Evolutionary conservation across 2,797 vertebrate genomes (phyloP).

Genomic region (Vultur gryphus): DNA sequence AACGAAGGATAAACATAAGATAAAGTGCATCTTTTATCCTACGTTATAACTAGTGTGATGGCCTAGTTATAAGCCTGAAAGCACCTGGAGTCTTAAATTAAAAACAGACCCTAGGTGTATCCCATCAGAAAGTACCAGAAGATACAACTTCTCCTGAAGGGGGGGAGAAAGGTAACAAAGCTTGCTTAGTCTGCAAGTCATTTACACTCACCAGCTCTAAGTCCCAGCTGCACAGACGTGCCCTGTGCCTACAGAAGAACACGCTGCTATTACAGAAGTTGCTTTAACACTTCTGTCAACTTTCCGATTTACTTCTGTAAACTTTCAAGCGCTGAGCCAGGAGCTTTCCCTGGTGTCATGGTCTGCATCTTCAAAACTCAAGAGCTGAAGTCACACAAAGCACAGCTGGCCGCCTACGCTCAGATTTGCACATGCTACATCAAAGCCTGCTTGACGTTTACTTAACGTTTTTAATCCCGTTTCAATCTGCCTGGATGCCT

Average conservation of each 20-base stretch:
- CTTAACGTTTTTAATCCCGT: not conserved
- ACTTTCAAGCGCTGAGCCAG: not conserved
- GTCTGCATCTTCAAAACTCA: not conserved
- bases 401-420: not conserved
- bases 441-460: not conserved
- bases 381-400: not conserved
- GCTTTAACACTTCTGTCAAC: not conserved
- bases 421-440: not conserved
- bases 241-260: not conserved
- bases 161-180: not conserved
- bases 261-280: not conserved
- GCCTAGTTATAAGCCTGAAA: not conserved
- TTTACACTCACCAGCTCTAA: not conserved
- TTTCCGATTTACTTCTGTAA: not conserved
- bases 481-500: not conserved
- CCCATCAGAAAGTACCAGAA: not conserved
- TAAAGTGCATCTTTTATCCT: not conserved
- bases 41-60: not conserved
- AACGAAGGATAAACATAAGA: not conserved
- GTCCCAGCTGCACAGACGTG: not conserved
- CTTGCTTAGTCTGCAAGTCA: not conserved
- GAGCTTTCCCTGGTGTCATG: not conserved
- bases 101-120: not conserved
- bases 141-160: not conserved
- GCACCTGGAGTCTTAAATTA: not conserved